Evolutionary conservation across 2,113 vertebrate genomes (phyloP).

Genomic region (Odocoileus virginianus): DNA sequence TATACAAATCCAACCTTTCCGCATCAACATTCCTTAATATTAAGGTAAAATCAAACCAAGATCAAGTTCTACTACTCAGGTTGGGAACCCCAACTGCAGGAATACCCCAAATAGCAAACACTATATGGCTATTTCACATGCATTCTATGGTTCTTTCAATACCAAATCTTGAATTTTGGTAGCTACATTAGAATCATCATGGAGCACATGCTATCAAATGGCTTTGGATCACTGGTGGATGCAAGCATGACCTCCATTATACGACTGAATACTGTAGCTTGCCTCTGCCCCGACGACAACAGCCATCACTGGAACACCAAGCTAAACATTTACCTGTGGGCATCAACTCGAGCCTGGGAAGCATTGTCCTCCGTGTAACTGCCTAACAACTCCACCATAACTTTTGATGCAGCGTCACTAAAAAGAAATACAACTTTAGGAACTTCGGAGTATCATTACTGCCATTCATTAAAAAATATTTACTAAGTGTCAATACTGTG

Average conservation of each 20-base stretch:
- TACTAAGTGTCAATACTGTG: background rate
- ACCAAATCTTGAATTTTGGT: background rate
- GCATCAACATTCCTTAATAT: background rate
- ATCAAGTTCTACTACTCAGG: background rate
- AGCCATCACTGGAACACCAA: background rate
- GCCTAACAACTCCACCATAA: slow-evolving; percentile 97
- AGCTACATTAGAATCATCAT: background rate
- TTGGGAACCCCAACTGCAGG: background rate
- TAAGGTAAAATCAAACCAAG: background rate
- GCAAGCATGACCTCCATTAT: background rate
- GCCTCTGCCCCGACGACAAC: background rate
- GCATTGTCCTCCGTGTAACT: slow-evolving; percentile 99
- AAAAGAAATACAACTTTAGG: slow-evolving; percentile 36
- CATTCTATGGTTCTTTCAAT: background rate
- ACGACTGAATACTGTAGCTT: background rate
- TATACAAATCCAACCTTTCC: background rate
- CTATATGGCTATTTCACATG: background rate
- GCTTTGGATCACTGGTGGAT: background rate
- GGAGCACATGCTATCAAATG: background rate
- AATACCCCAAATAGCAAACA: background rate
- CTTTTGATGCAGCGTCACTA: slow-evolving; percentile 96
- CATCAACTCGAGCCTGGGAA: slow-evolving; percentile 95
- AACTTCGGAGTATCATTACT: background rate
- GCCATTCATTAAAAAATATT: background rate
- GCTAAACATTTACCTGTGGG: slow-evolving; percentile 88